Evolutionary conservation across 2,113 vertebrate species (phyloP), one percentile per base, ranked within the genome.

Genomic region (Cercopithecus mona): DNA sequence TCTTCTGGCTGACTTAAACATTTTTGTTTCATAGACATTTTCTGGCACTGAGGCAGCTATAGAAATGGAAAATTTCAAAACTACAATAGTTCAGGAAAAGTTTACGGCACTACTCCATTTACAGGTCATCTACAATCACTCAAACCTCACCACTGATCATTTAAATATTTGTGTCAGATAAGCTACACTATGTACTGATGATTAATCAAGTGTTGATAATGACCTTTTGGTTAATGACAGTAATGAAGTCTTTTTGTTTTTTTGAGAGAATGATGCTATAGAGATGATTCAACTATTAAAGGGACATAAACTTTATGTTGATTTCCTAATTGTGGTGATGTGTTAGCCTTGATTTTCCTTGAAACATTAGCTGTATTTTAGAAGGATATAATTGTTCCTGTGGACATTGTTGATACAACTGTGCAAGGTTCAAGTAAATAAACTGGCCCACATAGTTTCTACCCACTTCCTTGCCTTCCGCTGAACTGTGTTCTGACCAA

Each of bases 161-260:
- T 90, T 91, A 94, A 97, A 97, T 97, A 93, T 97, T 97, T 94
- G 73, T 92, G 91, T 93, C 79, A 80, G 80, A 87, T 68, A 80
- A 95, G 55, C 86, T 40, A 18, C 14, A 45, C 8, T 52, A 14
- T 11, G 3, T 52, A 23, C 70, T 93, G 50, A 18, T 93, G 95
- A 96, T 48, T 75, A 92, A 89, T 61, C 17, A 17, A 70, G 9
- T 80, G 83, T 89, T 97, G 93, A 95, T 61, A 87, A 50, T 93
- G 79, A 95, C 92, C 97, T 96, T 96, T 66, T 13, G 43, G 86
- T 22, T 93, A 70, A 95, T 38, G 72, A 82, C 20, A 96, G 57
- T 85, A 94, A 95, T 82, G n/a, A 55, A 25, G 43, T 93, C 10
- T 64, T 6, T 64, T 13, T 30, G 27, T 2, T 30, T 90, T 40